Conservation (phyloP, 2,797 vertebrate genomes). For the Liparis tanakae region DNA sequence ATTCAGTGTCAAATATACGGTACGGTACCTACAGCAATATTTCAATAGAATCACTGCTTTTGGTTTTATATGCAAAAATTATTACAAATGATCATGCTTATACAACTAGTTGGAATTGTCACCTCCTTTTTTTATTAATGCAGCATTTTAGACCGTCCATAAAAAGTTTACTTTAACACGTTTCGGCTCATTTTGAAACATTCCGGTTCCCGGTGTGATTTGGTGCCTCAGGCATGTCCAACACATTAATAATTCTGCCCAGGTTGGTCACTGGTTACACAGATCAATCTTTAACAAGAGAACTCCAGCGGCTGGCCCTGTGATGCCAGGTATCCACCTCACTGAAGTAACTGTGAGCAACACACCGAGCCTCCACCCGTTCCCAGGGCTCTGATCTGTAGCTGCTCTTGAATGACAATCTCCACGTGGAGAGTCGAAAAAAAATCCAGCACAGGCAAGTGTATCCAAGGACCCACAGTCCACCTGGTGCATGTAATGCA, state of each 20-base stretch:
- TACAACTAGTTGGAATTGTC: background rate
- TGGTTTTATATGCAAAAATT: background rate
- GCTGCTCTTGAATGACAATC: slow-evolving; percentile 18
- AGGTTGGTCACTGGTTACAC: slow-evolving; percentile 1
- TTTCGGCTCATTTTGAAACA: slow-evolving; percentile 13
- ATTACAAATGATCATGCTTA: background rate
- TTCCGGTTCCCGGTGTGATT: slow-evolving; percentile 5
- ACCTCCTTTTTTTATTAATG: background rate
- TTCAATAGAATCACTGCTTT: background rate
- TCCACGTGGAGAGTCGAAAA: slow-evolving; percentile 5
- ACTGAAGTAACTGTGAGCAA: slow-evolving; percentile 14
- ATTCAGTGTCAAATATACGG: background rate
- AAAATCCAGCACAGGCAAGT: background rate
- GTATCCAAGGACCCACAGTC: slow-evolving; percentile 5
- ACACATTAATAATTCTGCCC: slow-evolving; percentile 28
- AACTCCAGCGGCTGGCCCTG: background rate
- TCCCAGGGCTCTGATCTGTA: slow-evolving; percentile 5
- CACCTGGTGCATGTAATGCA: slow-evolving; percentile 19
- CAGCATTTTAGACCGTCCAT: background rate
- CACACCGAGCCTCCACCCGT: slow-evolving; percentile 18
- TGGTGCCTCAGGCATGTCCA: slow-evolving; percentile 24
- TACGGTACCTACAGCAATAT: background rate
- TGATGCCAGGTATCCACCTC: slow-evolving; percentile 12
- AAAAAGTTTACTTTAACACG: background rate
- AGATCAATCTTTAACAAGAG: slow-evolving; percentile 26